phyloP scores from a whole-genome alignment of 2,113 vertebrate genomes.

The Axis porcinus region DNA sequence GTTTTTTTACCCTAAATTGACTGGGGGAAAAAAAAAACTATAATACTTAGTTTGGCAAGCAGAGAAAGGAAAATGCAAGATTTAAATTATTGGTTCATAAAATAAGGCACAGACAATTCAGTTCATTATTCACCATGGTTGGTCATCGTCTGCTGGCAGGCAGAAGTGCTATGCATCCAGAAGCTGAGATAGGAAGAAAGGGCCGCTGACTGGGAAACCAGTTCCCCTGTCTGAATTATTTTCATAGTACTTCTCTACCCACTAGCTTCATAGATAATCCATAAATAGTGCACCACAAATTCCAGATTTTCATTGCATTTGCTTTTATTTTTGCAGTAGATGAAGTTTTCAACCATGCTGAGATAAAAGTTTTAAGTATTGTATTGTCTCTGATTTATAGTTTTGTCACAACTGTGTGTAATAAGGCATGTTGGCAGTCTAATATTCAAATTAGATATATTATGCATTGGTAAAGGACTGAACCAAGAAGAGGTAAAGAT shows the following conservation, averaged over 20 bases:
- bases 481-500: neutral
- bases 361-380: neutral
- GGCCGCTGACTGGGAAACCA: too few species aligned
- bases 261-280: neutral
- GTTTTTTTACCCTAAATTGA: neutral
- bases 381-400: neutral
- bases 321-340: neutral
- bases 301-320: neutral
- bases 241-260: neutral
- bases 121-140: too few species aligned
- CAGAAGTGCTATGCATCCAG: too few species aligned
- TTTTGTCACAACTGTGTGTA: neutral
- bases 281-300: rapidly evolving
- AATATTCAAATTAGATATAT: neutral
- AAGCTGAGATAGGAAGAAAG: neutral
- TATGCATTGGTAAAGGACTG: neutral
- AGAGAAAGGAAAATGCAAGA: neutral
- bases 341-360: neutral
- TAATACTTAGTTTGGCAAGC: neutral
- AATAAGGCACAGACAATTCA: neutral
- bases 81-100: neutral
- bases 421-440: neutral
- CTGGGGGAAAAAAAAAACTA: neutral
- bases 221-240: neutral
- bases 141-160: too few species aligned